Conservation (phyloP, 2,888 invertebrate species). For the Limenitis camilla region DNA sequence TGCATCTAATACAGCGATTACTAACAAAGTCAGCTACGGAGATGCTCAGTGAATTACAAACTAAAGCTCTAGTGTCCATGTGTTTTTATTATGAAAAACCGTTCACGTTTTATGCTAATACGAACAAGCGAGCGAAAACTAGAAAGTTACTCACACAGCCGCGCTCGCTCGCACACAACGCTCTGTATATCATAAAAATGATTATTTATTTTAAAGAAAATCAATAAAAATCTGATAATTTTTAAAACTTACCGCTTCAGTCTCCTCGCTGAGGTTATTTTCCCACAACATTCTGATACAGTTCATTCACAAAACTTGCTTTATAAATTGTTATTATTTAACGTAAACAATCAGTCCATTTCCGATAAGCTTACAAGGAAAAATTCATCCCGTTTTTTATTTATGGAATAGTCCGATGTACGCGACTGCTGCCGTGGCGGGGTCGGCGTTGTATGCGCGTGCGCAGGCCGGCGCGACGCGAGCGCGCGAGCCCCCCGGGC, state of each 20-base stretch:
- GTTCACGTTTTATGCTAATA: slow-evolving; percentile 73
- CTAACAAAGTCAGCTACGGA: slow-evolving; percentile 43
- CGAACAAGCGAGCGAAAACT: slow-evolving; percentile 67
- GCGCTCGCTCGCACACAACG: slow-evolving; percentile 34
- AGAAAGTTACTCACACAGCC: slow-evolving; percentile 67
- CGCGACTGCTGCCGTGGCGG: slow-evolving; percentile 55
- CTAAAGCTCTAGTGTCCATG: slow-evolving; percentile 56
- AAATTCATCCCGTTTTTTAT: slow-evolving; percentile 52
- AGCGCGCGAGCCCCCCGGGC: slow-evolving; percentile 50
- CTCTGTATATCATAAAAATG: slow-evolving; percentile 20
- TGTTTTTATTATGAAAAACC: slow-evolving; percentile 71
- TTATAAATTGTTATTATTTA: slow-evolving; percentile 24
- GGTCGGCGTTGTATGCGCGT: slow-evolving; percentile 57
- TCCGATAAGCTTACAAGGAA: slow-evolving; percentile 36
- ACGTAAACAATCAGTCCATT: slow-evolving; percentile 47
- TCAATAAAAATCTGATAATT: slow-evolving; percentile 28
- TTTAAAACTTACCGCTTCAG: slow-evolving; percentile 59
- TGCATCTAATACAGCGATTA: slow-evolving; percentile 57
- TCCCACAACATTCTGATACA: slow-evolving; percentile 69
- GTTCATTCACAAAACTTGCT: slow-evolving; percentile 37
- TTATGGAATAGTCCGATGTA: slow-evolving; percentile 35
- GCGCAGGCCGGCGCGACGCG: slow-evolving; percentile 37
- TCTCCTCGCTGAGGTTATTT: slow-evolving; percentile 59
- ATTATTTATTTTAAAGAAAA: slow-evolving; percentile 16
- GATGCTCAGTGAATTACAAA: slow-evolving; percentile 57